A percentile compares a stretch with the other conserved stretches of the same genome.
Conservation (phyloP, 2,113 vertebrate species). For the Gnathonemus echidnorhynchus region DNA sequence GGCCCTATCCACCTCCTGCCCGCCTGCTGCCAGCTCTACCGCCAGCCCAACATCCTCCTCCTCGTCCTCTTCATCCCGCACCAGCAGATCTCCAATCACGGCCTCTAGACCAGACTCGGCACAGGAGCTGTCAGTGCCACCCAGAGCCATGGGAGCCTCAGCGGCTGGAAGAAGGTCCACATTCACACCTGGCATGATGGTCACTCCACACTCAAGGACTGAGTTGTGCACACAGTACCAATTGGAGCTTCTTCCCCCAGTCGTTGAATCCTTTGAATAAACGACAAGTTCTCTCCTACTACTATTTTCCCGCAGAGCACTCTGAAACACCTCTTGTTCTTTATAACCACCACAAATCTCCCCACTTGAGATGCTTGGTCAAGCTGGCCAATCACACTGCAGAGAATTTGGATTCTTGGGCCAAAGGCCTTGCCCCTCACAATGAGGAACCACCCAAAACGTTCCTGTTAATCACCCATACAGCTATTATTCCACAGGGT, state of each 20-base stretch:
- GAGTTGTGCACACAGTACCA: not conserved
- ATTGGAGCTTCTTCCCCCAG: not conserved
- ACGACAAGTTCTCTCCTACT: slow-evolving; percentile 11
- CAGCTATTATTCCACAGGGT: slow-evolving; percentile 44
- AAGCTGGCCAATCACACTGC: slow-evolving; percentile 50
- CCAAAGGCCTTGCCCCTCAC: slow-evolving; percentile 42
- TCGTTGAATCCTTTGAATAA: not conserved
- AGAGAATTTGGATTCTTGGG: slow-evolving; percentile 48
- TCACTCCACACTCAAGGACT: not conserved
- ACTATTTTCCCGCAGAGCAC: slow-evolving; percentile 22
- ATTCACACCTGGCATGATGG: slow-evolving; percentile 73
- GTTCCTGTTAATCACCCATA: slow-evolving; percentile 52
- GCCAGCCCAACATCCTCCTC: slow-evolving; percentile 32
- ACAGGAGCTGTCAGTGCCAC: slow-evolving; percentile 41
- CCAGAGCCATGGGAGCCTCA: slow-evolving; percentile 29
- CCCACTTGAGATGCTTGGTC: slow-evolving; percentile 36
- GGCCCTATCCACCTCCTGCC: not conserved
- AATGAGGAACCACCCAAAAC: slow-evolving; percentile 46
- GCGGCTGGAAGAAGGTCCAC: slow-evolving; percentile 49
- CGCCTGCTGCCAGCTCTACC: slow-evolving; percentile 1
- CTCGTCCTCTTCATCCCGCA: slow-evolving; percentile 25
- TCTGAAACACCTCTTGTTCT: slow-evolving; percentile 33
- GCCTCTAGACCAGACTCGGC: slow-evolving; percentile 55
- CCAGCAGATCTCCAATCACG: slow-evolving; percentile 51
- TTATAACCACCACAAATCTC: slow-evolving; percentile 49